Evolutionary conservation across 2,797 vertebrate species (phyloP).

Genomic region (Phoxinus dragarum): DNA sequence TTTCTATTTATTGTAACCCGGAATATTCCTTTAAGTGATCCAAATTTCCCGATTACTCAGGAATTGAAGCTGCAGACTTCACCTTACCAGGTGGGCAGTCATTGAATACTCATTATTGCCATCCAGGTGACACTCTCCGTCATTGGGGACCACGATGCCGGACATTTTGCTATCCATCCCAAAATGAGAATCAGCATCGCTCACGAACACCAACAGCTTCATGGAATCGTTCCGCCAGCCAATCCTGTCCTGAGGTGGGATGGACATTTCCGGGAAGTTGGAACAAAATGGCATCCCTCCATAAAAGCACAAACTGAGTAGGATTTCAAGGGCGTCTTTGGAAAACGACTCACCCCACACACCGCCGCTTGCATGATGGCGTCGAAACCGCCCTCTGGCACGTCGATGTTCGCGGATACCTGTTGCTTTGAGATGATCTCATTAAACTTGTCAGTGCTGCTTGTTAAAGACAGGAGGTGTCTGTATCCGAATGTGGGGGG

Average conservation of each 20-base stretch:
- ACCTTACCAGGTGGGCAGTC: constrained; percentile 87
- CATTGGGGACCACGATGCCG: constrained; percentile 95
- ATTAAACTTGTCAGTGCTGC: constrained; percentile 89
- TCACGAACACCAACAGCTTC: constrained; percentile 95
- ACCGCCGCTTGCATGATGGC: constrained; percentile 97
- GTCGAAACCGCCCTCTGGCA: constrained; percentile 93
- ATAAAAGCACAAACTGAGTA: neutral
- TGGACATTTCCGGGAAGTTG: neutral
- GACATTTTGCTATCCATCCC: constrained; percentile 99
- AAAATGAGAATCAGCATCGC: constrained; percentile 95
- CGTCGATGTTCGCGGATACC: constrained; percentile 91
- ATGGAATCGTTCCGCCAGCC: constrained; percentile 98
- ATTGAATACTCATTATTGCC: constrained; percentile 93
- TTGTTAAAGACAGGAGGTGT: constrained; percentile 91
- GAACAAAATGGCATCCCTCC: neutral
- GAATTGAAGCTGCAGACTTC: constrained; percentile 14
- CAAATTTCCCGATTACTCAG: constrained; percentile 1
- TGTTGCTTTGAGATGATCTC: constrained; percentile 86
- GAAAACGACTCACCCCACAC: constrained; percentile 85
- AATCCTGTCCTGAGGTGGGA: constrained; percentile 86
- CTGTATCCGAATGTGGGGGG: constrained; percentile 93
- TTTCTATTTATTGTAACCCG: neutral
- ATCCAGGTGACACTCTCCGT: constrained; percentile 94
- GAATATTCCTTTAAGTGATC: neutral
- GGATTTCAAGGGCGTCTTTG: neutral